These are phyloP conservation scores for Microtus ochrogaster DNA, from an alignment of 2,113 vertebrate species.

Conservation along the genomic window DNA sequence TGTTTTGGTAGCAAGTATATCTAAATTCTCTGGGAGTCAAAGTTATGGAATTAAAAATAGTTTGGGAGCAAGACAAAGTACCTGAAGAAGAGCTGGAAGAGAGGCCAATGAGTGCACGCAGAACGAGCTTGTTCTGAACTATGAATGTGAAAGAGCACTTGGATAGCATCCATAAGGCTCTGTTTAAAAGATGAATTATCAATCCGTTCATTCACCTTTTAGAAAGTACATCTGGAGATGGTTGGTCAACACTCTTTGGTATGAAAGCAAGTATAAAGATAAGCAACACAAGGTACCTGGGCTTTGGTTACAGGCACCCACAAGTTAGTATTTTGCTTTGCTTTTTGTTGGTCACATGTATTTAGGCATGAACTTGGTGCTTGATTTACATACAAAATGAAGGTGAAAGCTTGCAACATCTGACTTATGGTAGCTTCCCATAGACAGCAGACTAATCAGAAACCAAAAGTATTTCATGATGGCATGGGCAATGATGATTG, in stretches of 20 bases:
- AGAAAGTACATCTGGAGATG: not conserved
- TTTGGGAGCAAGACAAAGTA: not conserved
- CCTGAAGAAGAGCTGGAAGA: not conserved
- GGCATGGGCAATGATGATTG: not conserved
- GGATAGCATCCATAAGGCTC: not conserved
- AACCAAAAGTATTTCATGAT: not conserved
- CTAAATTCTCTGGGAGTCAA: not conserved
- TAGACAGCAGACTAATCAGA: not conserved
- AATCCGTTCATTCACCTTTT: not conserved
- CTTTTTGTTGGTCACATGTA: not conserved
- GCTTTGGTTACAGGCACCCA: not conserved
- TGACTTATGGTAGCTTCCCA: not conserved
- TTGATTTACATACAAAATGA: not conserved
- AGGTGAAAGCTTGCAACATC: not conserved
- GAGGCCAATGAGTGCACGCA: not conserved
- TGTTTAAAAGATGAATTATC: not conserved
- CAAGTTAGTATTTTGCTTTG: not conserved
- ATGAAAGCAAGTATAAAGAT: not conserved
- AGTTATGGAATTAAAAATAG: slow-evolving; percentile 3
- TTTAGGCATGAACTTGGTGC: not conserved
- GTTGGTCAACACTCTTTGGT: not conserved
- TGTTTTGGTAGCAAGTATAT: not conserved
- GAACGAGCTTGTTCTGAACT: not conserved
- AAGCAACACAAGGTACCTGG: too few relatives aligned
- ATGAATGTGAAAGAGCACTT: not conserved